phyloP scores from a whole-genome alignment of 2,797 vertebrate genomes.

The Lerista edwardsae region DNA sequence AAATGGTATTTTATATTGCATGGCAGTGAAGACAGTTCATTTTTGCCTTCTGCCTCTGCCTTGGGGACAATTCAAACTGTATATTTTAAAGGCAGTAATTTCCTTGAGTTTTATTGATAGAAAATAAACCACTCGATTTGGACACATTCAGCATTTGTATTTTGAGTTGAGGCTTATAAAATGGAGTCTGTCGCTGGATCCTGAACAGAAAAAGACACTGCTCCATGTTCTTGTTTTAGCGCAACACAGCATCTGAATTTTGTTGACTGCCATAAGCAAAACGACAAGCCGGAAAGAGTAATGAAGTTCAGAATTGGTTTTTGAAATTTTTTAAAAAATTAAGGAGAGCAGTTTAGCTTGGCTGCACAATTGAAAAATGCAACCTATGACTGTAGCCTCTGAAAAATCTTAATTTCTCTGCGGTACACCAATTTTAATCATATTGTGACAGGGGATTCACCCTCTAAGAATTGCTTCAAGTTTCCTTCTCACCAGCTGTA shows the following conservation, averaged over 20 bases:
- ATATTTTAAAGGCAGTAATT: conserved; percentile 59
- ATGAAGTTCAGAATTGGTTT: conserved; percentile 44
- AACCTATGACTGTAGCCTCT: conserved; percentile 47
- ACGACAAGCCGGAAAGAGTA: conserved; percentile 55
- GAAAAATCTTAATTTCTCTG: conserved; percentile 55
- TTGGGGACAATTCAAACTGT: conserved; percentile 65
- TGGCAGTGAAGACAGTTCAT: conserved; percentile 33
- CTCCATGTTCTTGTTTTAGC: conserved; percentile 43
- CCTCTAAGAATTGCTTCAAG: conserved; percentile 19
- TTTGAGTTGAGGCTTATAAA: conserved; percentile 65
- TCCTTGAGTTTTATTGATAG: conserved; percentile 69
- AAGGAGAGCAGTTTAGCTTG: conserved; percentile 61
- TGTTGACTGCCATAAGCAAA: conserved; percentile 50
- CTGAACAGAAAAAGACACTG: conserved; percentile 51
- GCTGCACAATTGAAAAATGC: conserved; percentile 44
- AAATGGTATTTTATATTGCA: conserved; percentile 52
- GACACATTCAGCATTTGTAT: conserved; percentile 57
- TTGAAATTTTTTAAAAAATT: conserved; percentile 43
- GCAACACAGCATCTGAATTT: conserved; percentile 38
- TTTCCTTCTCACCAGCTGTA: conserved; percentile 46
- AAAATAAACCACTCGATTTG: conserved; percentile 72
- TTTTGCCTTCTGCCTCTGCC: conserved; percentile 54
- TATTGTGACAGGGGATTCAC: conserved; percentile 54
- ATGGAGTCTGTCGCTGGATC: conserved; percentile 64
- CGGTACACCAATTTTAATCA: conserved; percentile 59